These are phyloP conservation scores for Xanthia icteritia DNA, from an alignment of 2,888 invertebrate species.

Conservation along the genomic window DNA sequence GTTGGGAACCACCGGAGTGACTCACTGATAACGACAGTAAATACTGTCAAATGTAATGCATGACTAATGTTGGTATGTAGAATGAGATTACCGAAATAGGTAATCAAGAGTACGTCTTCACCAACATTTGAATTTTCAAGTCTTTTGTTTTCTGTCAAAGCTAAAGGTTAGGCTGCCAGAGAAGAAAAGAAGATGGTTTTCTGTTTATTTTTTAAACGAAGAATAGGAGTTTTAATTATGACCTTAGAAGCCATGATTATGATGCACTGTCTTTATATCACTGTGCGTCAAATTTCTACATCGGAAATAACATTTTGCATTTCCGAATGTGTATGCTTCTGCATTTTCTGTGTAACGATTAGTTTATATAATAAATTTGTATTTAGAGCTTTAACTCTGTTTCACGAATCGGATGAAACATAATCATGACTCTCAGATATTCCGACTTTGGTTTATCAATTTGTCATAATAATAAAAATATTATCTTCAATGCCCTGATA, in stretches of 20 bases:
- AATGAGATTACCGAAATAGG: conserved; percentile 50
- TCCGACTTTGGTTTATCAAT: neutral
- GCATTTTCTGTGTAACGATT: neutral
- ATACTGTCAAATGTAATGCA: conserved; percentile 57
- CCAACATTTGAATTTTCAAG: conserved; percentile 11
- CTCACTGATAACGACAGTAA: conserved; percentile 68
- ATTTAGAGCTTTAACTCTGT: neutral
- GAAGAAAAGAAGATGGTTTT: neutral
- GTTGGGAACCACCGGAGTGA: conserved; percentile 72
- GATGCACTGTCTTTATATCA: conserved; percentile 12
- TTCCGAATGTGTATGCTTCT: conserved; percentile 10
- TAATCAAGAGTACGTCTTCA: conserved; percentile 30
- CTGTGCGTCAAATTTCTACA: conserved; percentile 36
- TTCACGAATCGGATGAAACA: conserved; percentile 10
- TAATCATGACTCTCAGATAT: conserved; percentile 10
- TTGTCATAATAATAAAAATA: neutral
- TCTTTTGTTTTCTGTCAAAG: conserved; percentile 27
- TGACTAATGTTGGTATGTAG: conserved; percentile 59
- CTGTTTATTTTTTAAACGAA: conserved; percentile 10
- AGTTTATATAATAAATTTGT: too few species aligned
- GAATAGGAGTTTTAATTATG: conserved; percentile 6
- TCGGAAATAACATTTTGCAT: conserved; percentile 13
- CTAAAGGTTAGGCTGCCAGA: neutral
- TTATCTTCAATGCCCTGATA: conserved; percentile 16
- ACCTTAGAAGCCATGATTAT: conserved; percentile 20